Evolutionary conservation across 2,888 invertebrate genomes (phyloP).

Genomic region (Athrips mouffetella): DNA sequence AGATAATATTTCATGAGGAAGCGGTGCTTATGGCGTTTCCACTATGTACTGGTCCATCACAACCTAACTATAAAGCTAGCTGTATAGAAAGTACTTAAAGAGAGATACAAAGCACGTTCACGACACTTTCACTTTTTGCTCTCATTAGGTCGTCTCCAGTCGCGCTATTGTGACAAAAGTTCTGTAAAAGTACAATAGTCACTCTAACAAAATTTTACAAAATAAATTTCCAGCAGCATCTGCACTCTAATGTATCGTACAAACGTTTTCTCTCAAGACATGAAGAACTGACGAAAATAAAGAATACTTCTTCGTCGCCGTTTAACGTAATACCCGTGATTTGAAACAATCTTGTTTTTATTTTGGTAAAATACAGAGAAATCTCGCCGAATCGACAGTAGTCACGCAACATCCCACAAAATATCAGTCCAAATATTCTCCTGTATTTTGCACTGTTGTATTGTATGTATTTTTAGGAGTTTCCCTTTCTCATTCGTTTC

Average conservation of each 20-base stretch:
- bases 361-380: slow-evolving; percentile 53
- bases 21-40: too few species aligned
- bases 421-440: slow-evolving; percentile 23
- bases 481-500: too few species aligned
- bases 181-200: slow-evolving; percentile 2
- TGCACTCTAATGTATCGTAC: slow-evolving; percentile 38
- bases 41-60: too few species aligned
- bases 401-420: slow-evolving; percentile 52
- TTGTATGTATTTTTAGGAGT: neutral
- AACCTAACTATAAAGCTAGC: too few species aligned
- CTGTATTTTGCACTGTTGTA: slow-evolving; percentile 26
- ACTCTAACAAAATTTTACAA: too few species aligned
- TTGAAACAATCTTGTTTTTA: slow-evolving; percentile 64
- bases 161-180: slow-evolving; percentile 18
- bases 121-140: slow-evolving; percentile 34
- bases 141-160: slow-evolving; percentile 3
- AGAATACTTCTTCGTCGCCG: slow-evolving; percentile 47
- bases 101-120: slow-evolving; percentile 24
- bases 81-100: slow-evolving; percentile 4
- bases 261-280: slow-evolving; percentile 46
- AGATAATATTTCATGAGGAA: too few species aligned
- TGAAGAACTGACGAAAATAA: slow-evolving; percentile 44
- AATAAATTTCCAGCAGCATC: slow-evolving; percentile 11
- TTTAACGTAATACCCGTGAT: slow-evolving; percentile 57
- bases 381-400: slow-evolving; percentile 52